Conservation (phyloP, 2,113 vertebrate genomes). For the Chiloscyllium plagiosum region DNA sequence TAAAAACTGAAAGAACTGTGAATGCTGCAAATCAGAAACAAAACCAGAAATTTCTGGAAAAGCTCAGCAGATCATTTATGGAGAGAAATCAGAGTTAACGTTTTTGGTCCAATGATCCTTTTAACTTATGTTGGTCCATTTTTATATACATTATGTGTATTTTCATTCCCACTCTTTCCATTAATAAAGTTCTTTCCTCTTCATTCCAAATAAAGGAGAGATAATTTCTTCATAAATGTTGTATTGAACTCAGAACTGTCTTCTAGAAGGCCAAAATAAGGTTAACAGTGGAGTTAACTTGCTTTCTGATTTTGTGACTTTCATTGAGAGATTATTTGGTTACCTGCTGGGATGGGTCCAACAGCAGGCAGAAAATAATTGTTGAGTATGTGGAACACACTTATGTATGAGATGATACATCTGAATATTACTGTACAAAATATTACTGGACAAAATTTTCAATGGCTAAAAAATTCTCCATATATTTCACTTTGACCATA, state of each 20-base stretch:
- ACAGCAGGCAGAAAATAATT: background rate
- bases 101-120: background rate
- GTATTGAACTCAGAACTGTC: background rate
- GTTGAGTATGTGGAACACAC: background rate
- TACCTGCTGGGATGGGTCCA: background rate
- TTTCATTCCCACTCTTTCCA: background rate
- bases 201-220: background rate
- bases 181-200: background rate
- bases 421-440: background rate
- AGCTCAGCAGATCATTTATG: too few species aligned
- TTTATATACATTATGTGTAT: background rate
- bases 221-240: background rate
- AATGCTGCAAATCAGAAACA: too few species aligned
- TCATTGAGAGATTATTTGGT: background rate
- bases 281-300: background rate
- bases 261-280: background rate
- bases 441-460: background rate
- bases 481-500: background rate
- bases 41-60: too few species aligned
- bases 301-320: background rate
- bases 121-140: background rate
- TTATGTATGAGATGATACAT: background rate
- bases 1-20: too few species aligned
- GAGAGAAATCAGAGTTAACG: too few species aligned
- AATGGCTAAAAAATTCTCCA: background rate